Percentiles rank a stretch among this genome's conserved stretches.
These are phyloP conservation scores for Agrotis puta DNA, from an alignment of 2,888 invertebrate genomes.

Conservation along the genomic window DNA sequence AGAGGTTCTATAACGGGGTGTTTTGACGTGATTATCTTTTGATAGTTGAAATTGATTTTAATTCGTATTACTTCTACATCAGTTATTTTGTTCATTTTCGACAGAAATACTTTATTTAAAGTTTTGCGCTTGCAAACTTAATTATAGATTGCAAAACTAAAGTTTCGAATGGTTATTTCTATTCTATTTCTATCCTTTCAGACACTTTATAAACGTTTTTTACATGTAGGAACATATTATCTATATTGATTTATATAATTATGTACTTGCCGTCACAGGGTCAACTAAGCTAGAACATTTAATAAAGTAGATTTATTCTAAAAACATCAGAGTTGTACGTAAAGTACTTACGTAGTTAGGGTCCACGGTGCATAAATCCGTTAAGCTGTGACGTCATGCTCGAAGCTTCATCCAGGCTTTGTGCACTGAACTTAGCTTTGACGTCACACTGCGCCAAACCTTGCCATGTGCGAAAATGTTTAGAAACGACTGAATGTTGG, in stretches of 20 bases:
- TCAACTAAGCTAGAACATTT: no score
- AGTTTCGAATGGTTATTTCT: neutral
- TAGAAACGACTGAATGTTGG: neutral
- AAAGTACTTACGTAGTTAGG: conserved; percentile 3
- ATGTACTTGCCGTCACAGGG: no score
- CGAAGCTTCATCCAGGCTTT: conserved; percentile 31
- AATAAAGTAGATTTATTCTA: neutral
- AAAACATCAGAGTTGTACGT: conserved; percentile 1
- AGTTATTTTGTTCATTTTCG: conserved; percentile 2
- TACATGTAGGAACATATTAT: neutral
- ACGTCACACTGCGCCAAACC: conserved; percentile 3
- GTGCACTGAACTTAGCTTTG: conserved; percentile 33
- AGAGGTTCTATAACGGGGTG: conserved; percentile 30
- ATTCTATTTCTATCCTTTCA: neutral
- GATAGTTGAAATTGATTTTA: conserved; percentile 34
- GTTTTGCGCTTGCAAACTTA: neutral
- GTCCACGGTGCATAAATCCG: neutral
- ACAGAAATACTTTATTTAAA: neutral
- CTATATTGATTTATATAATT: no score
- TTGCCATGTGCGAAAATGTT: conserved; percentile 5
- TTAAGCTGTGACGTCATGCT: conserved; percentile 33
- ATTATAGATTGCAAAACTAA: neutral
- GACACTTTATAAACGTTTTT: neutral
- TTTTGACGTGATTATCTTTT: conserved; percentile 48
- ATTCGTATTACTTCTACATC: conserved; percentile 40